These are phyloP conservation scores for Catamblyrhynchus diadema DNA, from an alignment of 2,797 vertebrate species.

Conservation along the genomic window DNA sequence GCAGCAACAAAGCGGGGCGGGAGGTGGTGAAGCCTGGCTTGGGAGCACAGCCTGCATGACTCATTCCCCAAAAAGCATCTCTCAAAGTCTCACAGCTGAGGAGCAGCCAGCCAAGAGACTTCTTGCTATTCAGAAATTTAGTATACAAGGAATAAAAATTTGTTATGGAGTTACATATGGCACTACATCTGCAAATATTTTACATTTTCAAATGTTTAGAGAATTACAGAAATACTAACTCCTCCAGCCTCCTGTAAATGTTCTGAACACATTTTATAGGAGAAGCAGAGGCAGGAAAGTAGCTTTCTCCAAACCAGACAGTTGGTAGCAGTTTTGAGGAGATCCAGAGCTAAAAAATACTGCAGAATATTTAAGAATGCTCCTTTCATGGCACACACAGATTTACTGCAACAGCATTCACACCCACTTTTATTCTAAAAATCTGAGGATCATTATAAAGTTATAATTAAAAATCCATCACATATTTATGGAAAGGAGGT, in stretches of 20 bases:
- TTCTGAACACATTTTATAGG: slow-evolving; percentile 31
- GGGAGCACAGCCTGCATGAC: background rate
- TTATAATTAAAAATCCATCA: background rate
- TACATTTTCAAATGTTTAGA: slow-evolving; percentile 12
- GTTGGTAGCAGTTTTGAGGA: slow-evolving; percentile 9
- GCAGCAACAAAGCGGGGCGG: background rate
- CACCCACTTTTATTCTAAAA: background rate
- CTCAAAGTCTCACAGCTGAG: slow-evolving; percentile 17
- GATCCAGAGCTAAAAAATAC: background rate
- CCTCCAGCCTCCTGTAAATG: slow-evolving; percentile 15
- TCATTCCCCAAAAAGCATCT: background rate
- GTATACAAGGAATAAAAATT: background rate
- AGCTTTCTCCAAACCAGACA: background rate
- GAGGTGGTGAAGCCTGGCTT: background rate
- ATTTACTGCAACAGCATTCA: background rate
- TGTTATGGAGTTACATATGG: background rate
- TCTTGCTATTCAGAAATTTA: background rate
- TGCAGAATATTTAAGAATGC: background rate
- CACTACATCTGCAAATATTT: slow-evolving; percentile 55
- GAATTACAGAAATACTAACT: background rate
- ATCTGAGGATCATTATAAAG: background rate
- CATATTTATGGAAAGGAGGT: background rate
- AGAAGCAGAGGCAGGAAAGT: slow-evolving; percentile 9
- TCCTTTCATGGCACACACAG: background rate
- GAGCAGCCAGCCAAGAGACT: slow-evolving; percentile 32